phyloP scores from a whole-genome alignment of 1,140 invertebrate genomes.

The Nebria ingens region DNA sequence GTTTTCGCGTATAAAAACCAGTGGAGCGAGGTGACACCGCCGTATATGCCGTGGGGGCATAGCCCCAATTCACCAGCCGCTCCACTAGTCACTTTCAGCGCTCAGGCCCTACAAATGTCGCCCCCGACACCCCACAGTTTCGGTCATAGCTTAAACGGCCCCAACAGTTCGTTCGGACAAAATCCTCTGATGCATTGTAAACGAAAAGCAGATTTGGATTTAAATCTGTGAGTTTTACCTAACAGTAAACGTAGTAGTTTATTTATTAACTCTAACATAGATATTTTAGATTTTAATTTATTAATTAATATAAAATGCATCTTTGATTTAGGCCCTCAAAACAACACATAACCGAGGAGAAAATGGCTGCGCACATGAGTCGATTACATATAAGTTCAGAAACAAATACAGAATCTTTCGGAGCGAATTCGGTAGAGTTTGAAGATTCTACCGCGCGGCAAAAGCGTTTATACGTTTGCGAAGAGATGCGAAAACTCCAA shows the following conservation, averaged over 20 bases:
- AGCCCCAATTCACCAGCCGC: neutral
- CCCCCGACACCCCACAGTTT: neutral
- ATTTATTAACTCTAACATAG: too few relatives aligned
- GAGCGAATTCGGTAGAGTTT: conserved; percentile 15
- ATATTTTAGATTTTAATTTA: too few relatives aligned
- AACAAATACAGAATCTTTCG: conserved; percentile 15
- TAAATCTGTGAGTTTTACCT: conserved; percentile 21
- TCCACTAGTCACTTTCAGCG: neutral
- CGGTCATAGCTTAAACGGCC: neutral
- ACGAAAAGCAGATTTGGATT: conserved; percentile 16
- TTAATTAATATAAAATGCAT: neutral
- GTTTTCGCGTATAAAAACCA: conserved; percentile 1
- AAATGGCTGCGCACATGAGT: conserved; percentile 65
- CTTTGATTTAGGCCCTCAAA: conserved; percentile 43
- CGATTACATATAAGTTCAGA: conserved; percentile 53
- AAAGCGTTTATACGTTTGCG: conserved; percentile 40
- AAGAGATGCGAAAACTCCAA: conserved; percentile 54
- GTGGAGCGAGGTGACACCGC: conserved; percentile 9
- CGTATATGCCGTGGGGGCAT: conserved; percentile 7
- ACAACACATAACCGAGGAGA: conserved; percentile 69
- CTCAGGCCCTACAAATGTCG: neutral
- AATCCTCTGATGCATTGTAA: conserved; percentile 16
- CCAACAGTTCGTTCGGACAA: neutral
- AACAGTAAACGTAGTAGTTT: conserved; percentile 16
- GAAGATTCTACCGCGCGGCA: conserved; percentile 24